Evolutionary conservation across 1,140 invertebrate species (phyloP).

Genomic region (Pantala flavescens): DNA sequence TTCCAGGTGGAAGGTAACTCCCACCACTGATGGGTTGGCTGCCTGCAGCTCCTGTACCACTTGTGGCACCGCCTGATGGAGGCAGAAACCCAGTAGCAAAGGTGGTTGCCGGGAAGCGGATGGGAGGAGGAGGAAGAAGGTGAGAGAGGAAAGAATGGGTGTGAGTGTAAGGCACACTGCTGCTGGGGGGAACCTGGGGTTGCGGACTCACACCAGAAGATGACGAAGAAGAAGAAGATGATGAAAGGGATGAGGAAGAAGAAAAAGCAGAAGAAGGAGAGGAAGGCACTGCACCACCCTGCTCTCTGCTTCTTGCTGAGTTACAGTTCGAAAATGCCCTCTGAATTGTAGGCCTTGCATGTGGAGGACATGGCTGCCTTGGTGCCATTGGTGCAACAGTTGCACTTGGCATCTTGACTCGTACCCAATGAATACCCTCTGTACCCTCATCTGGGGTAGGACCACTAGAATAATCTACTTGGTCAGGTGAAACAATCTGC

Average conservation of each 20-base stretch:
- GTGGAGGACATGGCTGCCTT: not conserved
- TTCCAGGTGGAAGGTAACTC: not conserved
- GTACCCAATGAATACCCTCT: not conserved
- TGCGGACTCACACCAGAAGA: not conserved
- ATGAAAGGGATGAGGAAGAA: not conserved
- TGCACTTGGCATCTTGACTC: not conserved
- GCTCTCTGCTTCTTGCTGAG: not conserved
- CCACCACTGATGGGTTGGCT: not conserved
- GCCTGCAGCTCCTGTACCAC: not conserved
- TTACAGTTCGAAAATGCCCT: not conserved
- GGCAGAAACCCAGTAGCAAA: not conserved
- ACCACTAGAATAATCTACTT: not conserved
- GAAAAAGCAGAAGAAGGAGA: not conserved
- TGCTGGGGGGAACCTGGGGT: not conserved
- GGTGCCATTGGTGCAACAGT: not conserved
- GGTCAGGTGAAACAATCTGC: no score
- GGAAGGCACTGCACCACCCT: not conserved
- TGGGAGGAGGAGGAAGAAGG: not conserved
- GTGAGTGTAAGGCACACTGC: not conserved
- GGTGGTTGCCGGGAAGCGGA: not conserved
- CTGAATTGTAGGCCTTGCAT: not conserved
- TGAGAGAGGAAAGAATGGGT: not conserved
- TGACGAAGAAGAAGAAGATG: not conserved
- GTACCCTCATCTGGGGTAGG: not conserved
- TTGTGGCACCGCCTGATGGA: not conserved